Evolutionary conservation across 2,797 vertebrate species (phyloP).

Genomic region (Ptychadena robeensis): DNA sequence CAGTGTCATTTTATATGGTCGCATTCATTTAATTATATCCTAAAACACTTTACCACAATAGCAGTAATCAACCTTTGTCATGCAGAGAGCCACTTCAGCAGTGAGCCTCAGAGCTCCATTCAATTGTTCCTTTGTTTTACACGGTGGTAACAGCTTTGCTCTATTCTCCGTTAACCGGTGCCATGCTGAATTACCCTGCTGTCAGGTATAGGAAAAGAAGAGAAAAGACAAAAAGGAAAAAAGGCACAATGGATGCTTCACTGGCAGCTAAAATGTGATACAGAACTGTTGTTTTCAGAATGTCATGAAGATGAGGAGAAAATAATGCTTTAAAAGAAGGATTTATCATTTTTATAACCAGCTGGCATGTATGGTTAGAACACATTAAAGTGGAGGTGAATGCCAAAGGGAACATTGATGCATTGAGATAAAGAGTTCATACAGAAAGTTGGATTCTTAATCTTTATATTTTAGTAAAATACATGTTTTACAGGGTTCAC

Average conservation of each 20-base stretch:
- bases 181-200: conserved; percentile 15
- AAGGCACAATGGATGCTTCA: conserved; percentile 5
- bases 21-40: conserved; percentile 57
- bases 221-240: background rate
- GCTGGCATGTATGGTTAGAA: background rate
- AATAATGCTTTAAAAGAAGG: background rate
- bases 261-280: background rate
- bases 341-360: background rate
- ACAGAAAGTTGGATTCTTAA: too few species aligned
- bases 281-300: background rate
- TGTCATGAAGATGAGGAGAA: background rate
- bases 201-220: background rate
- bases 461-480: too few species aligned
- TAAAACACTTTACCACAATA: conserved; percentile 60
- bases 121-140: conserved; percentile 55
- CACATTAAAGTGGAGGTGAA: too few species aligned
- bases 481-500: too few species aligned
- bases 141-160: conserved; percentile 41
- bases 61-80: conserved; percentile 62
- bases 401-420: too few species aligned
- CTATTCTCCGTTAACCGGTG: conserved; percentile 44
- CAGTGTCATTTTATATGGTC: conserved; percentile 54
- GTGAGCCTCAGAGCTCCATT: conserved; percentile 39
- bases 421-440: too few species aligned
- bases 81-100: conserved; percentile 61